Conservation (phyloP, 2,888 invertebrate species). For the Apodemia hepburni region DNA sequence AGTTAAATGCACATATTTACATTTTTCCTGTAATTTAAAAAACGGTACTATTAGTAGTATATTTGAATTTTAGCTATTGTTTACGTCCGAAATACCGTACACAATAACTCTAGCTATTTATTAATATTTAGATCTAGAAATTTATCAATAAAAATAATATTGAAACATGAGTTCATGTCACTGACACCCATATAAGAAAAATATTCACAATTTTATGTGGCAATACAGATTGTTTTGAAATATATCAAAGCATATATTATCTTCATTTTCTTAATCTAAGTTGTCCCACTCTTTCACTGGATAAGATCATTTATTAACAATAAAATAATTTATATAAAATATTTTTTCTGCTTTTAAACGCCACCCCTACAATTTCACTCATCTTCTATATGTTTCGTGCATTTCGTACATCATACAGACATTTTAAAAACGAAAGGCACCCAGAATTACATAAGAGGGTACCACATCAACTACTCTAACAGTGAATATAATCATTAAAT, state of each 20-base stretch:
- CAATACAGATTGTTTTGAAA: constrained; percentile 77
- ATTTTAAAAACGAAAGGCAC: constrained; percentile 75
- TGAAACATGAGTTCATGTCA: constrained; percentile 74
- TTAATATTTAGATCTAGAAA: constrained; percentile 69
- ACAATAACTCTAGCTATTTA: constrained; percentile 57
- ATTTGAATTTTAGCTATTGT: constrained; percentile 47
- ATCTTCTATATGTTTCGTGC: constrained; percentile 94
- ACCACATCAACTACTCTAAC: constrained; percentile 79
- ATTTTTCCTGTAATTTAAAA: constrained; percentile 57
- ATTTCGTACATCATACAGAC: constrained; percentile 93
- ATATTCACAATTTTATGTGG: constrained; percentile 80
- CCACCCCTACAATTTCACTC: constrained; percentile 64
- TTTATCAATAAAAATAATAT: constrained; percentile 68
- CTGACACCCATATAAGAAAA: constrained; percentile 75
- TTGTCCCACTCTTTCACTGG: constrained; percentile 70
- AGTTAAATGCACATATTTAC: constrained; percentile 75
- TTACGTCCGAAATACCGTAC: constrained; percentile 53
- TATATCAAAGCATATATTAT: constrained; percentile 61
- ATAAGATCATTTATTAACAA: constrained; percentile 65
- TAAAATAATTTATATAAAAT: constrained; percentile 75
- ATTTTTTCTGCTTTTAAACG: constrained; percentile 57
- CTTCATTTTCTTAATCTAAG: constrained; percentile 70
- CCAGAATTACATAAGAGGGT: constrained; percentile 75
- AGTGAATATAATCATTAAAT: constrained; percentile 69
- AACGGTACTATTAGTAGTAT: constrained; percentile 54